Conservation (phyloP, 2,797 vertebrate species). For the Glossophaga mutica region DNA sequence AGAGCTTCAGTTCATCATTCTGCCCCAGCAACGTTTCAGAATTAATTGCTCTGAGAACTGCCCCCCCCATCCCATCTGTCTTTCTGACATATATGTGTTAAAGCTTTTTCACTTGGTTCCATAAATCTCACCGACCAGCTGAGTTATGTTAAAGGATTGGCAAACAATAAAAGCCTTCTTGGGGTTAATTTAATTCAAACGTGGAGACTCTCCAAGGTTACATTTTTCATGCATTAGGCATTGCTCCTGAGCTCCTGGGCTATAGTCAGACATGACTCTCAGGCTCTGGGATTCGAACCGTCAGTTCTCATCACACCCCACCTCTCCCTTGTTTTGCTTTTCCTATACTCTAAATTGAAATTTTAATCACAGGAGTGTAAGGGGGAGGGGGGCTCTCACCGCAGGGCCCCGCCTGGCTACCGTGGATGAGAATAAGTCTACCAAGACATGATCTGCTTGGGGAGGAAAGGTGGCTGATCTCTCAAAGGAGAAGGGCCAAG, state of each 20-base stretch:
- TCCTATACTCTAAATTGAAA: not conserved
- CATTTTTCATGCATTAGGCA: not conserved
- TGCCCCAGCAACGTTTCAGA: accelerated
- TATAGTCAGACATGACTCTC: not conserved
- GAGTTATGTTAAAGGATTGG: not conserved
- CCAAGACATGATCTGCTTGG: too few species aligned
- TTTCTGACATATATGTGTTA: not conserved
- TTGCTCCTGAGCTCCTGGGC: not conserved
- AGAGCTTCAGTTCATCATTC: not conserved
- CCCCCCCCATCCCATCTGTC: not conserved
- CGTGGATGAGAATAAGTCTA: too few species aligned
- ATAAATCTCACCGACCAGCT: not conserved
- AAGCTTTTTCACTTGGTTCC: not conserved
- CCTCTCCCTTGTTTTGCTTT: not conserved
- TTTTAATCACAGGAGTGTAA: not conserved
- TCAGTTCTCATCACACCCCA: too few species aligned
- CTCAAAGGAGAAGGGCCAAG: too few species aligned
- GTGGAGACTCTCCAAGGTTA: not conserved
- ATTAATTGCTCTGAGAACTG: not conserved
- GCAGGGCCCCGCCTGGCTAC: too few species aligned
- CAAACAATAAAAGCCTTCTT: not conserved
- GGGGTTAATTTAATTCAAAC: constrained; percentile 45
- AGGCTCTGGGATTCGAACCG: not conserved
- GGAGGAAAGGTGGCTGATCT: too few species aligned
- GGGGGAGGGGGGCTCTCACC: too few species aligned